A percentile compares a stretch with the other conserved stretches of the same genome.
These are phyloP conservation scores for Eudyptes chrysolophus DNA, from an alignment of 2,113 vertebrate species.

Conservation along the genomic window DNA sequence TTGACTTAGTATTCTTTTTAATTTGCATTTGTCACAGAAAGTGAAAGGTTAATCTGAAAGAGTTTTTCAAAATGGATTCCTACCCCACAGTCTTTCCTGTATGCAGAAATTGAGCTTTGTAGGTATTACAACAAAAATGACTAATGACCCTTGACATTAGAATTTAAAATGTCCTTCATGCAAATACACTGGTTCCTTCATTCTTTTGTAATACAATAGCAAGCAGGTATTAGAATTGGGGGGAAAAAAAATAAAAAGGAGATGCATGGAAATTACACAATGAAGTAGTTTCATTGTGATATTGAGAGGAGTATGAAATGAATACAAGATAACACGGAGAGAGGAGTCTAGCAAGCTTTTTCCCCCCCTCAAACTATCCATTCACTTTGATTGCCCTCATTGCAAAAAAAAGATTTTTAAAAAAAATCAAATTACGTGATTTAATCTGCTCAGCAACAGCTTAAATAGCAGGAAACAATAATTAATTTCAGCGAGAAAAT, in stretches of 20 bases:
- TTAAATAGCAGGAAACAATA: not conserved
- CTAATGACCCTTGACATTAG: slow-evolving; percentile 69
- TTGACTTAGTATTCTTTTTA: slow-evolving; percentile 35
- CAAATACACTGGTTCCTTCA: slow-evolving; percentile 42
- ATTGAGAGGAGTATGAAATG: slow-evolving; percentile 40
- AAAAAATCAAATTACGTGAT: not conserved
- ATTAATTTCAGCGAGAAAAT: not conserved
- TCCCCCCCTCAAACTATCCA: not conserved
- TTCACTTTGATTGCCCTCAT: not conserved
- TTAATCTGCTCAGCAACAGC: not conserved
- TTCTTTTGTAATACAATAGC: slow-evolving; percentile 58
- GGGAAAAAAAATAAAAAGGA: slow-evolving; percentile 16
- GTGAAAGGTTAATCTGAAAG: slow-evolving; percentile 61
- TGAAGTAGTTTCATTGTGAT: slow-evolving; percentile 50
- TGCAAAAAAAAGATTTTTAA: not conserved
- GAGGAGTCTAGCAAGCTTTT: not conserved
- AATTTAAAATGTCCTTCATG: slow-evolving; percentile 68
- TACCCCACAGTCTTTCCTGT: not conserved
- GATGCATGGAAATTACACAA: slow-evolving; percentile 62
- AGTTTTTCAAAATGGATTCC: slow-evolving; percentile 44
- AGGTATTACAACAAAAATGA: slow-evolving; percentile 43
- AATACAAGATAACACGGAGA: slow-evolving; percentile 43
- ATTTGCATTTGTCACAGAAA: slow-evolving; percentile 28
- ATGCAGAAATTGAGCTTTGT: slow-evolving; percentile 20
- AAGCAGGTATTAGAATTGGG: slow-evolving; percentile 69